A percentile compares a stretch with the other conserved stretches of the same genome.
Conservation (phyloP, 2,888 invertebrate genomes). For the Drosophila picticornis region DNA sequence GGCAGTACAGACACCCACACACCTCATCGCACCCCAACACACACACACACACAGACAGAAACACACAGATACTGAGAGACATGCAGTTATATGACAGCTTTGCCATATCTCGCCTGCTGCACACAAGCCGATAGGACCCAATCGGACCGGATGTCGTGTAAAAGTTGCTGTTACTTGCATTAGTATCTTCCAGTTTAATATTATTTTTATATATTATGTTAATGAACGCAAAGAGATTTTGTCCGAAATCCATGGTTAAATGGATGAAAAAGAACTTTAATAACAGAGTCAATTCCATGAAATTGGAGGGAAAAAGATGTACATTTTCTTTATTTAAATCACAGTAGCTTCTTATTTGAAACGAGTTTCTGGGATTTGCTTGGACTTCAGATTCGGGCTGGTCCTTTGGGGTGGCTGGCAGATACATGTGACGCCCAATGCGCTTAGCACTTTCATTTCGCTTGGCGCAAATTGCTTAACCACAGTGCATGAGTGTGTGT, state of each 20-base stretch:
- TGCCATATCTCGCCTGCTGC: slow-evolving; percentile 76
- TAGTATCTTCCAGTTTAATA: not conserved
- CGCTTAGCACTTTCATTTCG: slow-evolving; percentile 77
- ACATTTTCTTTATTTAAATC: not conserved
- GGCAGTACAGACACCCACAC: slow-evolving; percentile 21
- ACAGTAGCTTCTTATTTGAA: not conserved
- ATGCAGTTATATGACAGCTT: slow-evolving; percentile 54
- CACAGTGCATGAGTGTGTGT: slow-evolving; percentile 59
- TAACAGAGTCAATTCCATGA: not conserved
- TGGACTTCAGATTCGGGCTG: not conserved
- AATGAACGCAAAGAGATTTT: not conserved
- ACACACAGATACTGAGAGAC: slow-evolving; percentile 18
- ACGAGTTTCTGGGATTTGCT: not conserved
- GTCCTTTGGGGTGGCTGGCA: slow-evolving; percentile 5
- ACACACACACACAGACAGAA: slow-evolving; percentile 1
- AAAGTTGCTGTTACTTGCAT: not conserved
- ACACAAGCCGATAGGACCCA: slow-evolving; percentile 38
- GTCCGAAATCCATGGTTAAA: too few relatives aligned
- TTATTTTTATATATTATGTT: not conserved
- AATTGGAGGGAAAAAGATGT: not conserved
- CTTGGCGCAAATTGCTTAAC: slow-evolving; percentile 77
- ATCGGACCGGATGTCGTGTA: slow-evolving; percentile 14
- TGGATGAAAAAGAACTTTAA: not conserved
- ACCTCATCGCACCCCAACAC: slow-evolving; percentile 9
- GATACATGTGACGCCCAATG: slow-evolving; percentile 67